These are phyloP conservation scores for Eurosta solidaginis DNA, from an alignment of 1,140 invertebrate species.

Conservation along the genomic window DNA sequence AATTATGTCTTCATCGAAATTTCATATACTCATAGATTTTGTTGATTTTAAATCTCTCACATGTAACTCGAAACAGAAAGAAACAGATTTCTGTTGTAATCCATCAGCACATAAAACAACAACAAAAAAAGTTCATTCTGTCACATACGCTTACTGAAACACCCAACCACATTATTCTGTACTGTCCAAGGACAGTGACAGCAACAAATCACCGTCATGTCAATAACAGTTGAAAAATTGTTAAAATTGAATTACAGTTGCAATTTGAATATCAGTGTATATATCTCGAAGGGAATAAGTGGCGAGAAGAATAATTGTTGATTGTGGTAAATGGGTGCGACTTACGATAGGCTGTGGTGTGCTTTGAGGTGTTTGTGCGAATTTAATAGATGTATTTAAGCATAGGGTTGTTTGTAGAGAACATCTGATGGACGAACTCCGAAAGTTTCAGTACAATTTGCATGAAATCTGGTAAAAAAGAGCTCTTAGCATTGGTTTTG, in stretches of 20 bases:
- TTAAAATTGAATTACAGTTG: slow-evolving; percentile 60
- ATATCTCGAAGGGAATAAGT: background rate
- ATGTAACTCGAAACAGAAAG: background rate
- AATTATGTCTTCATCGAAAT: background rate
- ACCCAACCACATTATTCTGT: background rate
- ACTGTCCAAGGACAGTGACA: slow-evolving; percentile 6
- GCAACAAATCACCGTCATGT: slow-evolving; percentile 52
- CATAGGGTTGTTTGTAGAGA: too few species aligned
- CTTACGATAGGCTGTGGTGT: too few species aligned
- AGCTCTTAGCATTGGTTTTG: too few species aligned
- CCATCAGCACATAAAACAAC: background rate
- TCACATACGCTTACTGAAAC: background rate
- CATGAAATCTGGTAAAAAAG: too few species aligned
- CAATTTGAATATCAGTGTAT: slow-evolving; percentile 21
- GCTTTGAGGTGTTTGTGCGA: too few species aligned
- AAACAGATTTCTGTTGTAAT: too few species aligned
- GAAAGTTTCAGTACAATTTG: too few species aligned
- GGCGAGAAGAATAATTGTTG: background rate
- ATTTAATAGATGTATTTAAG: too few species aligned
- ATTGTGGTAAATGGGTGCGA: background rate
- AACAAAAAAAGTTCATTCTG: background rate
- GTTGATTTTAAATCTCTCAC: background rate
- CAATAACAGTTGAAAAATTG: slow-evolving; percentile 60
- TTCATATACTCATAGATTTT: background rate
- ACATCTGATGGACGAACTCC: too few species aligned